Percentiles rank a stretch among this genome's conserved stretches.
Evolutionary conservation across 2,113 vertebrate genomes (phyloP).

Genomic region (Callopanchax toddi): DNA sequence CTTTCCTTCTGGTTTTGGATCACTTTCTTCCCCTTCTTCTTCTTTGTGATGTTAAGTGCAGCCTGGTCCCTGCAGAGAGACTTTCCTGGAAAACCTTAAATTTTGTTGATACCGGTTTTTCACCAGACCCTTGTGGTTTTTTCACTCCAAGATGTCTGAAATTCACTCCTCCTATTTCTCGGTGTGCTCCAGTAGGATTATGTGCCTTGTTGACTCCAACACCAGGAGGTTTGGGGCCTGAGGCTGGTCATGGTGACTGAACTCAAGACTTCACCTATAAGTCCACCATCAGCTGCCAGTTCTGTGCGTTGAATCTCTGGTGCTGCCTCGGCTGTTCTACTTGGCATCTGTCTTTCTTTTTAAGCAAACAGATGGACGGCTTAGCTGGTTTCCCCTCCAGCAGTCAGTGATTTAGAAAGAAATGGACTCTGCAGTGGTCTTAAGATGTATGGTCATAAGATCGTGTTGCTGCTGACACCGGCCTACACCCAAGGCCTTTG

Average conservation of each 20-base stretch:
- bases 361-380: slow-evolving; percentile 5
- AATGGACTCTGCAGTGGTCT: slow-evolving; percentile 1
- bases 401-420: background rate
- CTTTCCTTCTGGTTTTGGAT: background rate
- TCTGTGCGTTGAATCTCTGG: background rate
- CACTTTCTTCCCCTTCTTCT: background rate
- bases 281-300: background rate
- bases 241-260: background rate
- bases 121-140: background rate
- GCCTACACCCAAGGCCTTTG: background rate
- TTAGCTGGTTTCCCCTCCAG: background rate
- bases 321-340: background rate
- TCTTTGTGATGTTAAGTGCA: background rate
- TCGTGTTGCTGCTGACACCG: background rate
- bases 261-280: background rate
- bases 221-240: background rate
- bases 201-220: background rate
- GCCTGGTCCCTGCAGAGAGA: background rate
- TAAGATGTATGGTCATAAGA: background rate
- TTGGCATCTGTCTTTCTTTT: background rate
- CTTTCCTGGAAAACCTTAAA: background rate
- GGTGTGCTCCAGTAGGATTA: background rate
- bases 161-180: background rate
- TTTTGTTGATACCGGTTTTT: background rate
- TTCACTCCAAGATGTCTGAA: background rate